Base-by-base conservation (phyloP, 2,888 invertebrate species). In the Ophioninae sp. region DNA sequence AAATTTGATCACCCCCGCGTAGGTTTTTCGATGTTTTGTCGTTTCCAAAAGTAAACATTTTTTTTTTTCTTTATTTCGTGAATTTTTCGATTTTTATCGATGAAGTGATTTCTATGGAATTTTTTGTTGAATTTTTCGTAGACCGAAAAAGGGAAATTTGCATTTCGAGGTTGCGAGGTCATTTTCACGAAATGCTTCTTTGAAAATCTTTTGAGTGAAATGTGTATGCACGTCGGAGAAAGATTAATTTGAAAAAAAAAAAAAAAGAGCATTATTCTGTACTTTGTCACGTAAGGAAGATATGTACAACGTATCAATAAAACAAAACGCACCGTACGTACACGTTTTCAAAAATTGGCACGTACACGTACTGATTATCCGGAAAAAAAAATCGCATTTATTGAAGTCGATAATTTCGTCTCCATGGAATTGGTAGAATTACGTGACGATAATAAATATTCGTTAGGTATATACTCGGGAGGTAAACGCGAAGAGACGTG, bases 231-330 rank as follows among this genome's bases (percentile, higher is more conserved):
- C 30, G 30, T 2, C 30, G 30, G 3, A 30, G 30, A 30, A 30
- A 2, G 30, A 30, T 30, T 30, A 30, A 3, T 30, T 30, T 2
- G 3, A 30, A 30, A 30, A 30, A 30, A 30, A 30, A 30, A 30
- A 30, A 30, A 30, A 30, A 30, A 2, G 30, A n/a, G n/a, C n/a
- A 8, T 67, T 10, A 23, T 68, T 68, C 41, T 37, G 0, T 23
- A 61, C 21, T 73, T 73, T 44, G 23, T 61, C 37, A 17, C 21
- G 21, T n/a, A 10, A 73, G 20, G 44, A n/a, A 41, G 20, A 21
- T 17, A 61, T 13, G 61, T 61, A 44, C 7, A 73, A 61, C 41
- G 21, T 44, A 73, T 23, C 17, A 62, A 73, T 73, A 73, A 73
- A 73, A 73, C 44, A 7, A n/a, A 44, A 21, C 20, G 72, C 41